Base-by-base conservation (phyloP, 1,140 invertebrate species). In the Megalonaias nervosa region DNA sequence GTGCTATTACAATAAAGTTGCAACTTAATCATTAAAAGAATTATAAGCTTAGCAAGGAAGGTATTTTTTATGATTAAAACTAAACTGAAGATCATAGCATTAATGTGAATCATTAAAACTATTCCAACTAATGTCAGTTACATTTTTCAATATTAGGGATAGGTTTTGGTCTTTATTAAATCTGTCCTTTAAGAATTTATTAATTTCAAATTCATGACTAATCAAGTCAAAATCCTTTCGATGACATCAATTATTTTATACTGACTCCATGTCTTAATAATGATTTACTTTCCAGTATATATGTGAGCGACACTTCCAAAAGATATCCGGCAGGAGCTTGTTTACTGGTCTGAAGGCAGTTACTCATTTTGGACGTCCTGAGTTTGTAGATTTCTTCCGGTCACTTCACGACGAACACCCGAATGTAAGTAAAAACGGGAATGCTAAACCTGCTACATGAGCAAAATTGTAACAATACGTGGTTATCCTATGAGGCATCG, bases 261-360 rank as follows among this genome's bases (percentile, higher is more conserved):
- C 2, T 12, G 5, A n/a, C 1, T 38, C 26, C 17, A 48, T 56
- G 19, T 31, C 56, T 23, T 71, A 11, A 71, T 59, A 48, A n/a
- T 67, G 26, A 21, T 71, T 21, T 38, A 1, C 21, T 71, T 94
- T 96, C 38, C 92, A 99, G 98, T 99, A 99, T 88, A 99, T 99
- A 89, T 99, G 98, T 91, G 98, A 99, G 92, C 98, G 99, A 91
- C 98, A 99, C 91, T 99, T 99, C 92, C 98, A 99, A 92, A 94
- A 97, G 75, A 92, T 99, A 68, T 97, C 96, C 0, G 97, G 97
- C 85, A 96, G 95, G 67, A 98, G 97, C 70, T 97, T 99, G 93
- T 99, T 99, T 90, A 99, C 98, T 19, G 98, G 98, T 3, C 92
- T 99, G 56, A 98, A 97, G 91, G 97, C 98, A 0, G 99, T 98